phyloP scores from a whole-genome alignment of 1,140 invertebrate species.

The Drusus annulatus region DNA sequence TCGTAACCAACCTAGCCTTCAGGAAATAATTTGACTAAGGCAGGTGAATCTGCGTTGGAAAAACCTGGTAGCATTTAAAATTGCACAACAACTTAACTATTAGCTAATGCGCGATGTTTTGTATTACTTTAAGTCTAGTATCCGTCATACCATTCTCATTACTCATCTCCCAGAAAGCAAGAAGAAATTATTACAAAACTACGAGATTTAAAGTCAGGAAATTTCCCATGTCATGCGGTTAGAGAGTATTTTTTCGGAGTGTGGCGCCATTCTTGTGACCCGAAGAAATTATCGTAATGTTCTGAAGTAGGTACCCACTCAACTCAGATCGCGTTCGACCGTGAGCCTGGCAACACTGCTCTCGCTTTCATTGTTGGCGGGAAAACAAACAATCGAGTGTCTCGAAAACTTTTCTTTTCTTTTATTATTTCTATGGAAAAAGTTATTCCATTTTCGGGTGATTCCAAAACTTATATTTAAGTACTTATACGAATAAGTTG shows the following conservation, averaged over 20 bases:
- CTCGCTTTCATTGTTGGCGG: conserved; percentile 31
- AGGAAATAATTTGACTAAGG: no score
- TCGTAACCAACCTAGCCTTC: no score
- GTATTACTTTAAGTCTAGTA: no score
- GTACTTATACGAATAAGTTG: not conserved
- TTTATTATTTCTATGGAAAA: no score
- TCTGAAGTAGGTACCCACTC: not conserved
- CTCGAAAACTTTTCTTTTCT: no score
- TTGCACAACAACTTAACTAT: no score
- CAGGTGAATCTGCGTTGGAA: no score
- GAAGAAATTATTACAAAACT: conserved; percentile 9
- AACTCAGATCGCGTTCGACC: conserved; percentile 36
- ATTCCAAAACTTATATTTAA: not conserved
- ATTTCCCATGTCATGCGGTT: conserved; percentile 1
- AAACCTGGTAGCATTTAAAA: no score
- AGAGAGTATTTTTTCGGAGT: conserved; percentile 15
- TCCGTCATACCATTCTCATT: not conserved
- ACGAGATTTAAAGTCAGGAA: conserved; percentile 16
- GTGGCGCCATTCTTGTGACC: conserved; percentile 19
- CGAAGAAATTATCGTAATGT: not conserved
- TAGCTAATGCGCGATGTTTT: no score
- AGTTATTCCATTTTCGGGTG: not conserved
- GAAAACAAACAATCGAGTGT: conserved; percentile 9
- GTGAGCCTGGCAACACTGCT: conserved; percentile 39
- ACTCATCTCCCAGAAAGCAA: conserved; percentile 15